A percentile compares a stretch with the other conserved stretches of the same genome.
Evolutionary conservation across 2,113 vertebrate species (phyloP).

Genomic region (Tupaia tana): DNA sequence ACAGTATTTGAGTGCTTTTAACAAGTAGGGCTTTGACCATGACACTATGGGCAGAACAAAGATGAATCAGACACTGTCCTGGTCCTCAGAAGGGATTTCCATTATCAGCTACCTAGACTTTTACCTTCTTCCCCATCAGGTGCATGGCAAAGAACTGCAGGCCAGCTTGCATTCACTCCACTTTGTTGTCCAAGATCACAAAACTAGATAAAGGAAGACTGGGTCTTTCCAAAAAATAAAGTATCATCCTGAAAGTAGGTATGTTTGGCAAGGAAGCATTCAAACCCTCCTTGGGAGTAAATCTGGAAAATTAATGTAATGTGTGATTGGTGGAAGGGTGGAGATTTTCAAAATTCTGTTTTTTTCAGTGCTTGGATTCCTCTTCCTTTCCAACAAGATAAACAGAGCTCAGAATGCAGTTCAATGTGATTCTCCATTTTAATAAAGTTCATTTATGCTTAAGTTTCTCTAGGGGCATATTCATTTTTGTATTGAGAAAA

Average conservation of each 20-base stretch:
- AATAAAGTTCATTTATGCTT: constrained; percentile 53
- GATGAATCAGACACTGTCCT: background rate
- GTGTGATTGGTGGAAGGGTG: background rate
- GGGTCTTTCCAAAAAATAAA: background rate
- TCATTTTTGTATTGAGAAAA: constrained; percentile 50
- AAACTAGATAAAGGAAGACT: background rate
- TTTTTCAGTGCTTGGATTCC: constrained; percentile 21
- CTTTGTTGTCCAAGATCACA: background rate
- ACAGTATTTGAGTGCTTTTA: background rate
- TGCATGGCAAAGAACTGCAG: background rate
- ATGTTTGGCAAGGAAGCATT: background rate
- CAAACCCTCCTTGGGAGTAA: background rate
- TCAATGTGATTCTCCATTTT: constrained; percentile 46
- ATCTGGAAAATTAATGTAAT: background rate
- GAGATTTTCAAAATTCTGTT: background rate
- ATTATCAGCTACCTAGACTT: background rate
- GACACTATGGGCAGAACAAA: background rate
- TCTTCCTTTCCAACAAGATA: constrained; percentile 37
- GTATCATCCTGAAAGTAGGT: background rate
- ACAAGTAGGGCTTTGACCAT: background rate
- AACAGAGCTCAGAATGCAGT: constrained; percentile 40
- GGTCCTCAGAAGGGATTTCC: background rate
- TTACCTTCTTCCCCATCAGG: background rate
- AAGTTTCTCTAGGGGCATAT: constrained; percentile 54
- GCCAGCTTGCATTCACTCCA: background rate